Conservation (phyloP, 2,113 vertebrate species). For the Suricata suricatta region DNA sequence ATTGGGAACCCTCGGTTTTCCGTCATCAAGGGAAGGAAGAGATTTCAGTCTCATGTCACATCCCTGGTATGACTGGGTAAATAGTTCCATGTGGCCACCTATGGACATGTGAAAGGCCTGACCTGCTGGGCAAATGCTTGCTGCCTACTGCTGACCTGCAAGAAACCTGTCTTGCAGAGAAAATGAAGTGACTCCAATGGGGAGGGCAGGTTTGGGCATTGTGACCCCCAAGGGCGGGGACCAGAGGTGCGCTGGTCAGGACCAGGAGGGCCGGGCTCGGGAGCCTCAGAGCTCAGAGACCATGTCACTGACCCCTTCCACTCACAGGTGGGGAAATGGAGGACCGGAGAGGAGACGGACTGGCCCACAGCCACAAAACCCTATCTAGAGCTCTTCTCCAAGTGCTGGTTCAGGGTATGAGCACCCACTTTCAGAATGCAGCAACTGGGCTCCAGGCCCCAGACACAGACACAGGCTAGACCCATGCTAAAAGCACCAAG, state of each 20-base stretch:
- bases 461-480: background rate
- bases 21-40: background rate
- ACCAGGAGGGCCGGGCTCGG: background rate
- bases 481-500: background rate
- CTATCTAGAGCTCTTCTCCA: background rate
- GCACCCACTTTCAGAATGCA: background rate
- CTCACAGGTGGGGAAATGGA: background rate
- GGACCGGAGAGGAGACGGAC: background rate
- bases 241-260: background rate
- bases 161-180: background rate
- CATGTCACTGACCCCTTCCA: background rate
- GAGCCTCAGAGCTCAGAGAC: background rate
- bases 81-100: rapidly evolving
- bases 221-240: background rate
- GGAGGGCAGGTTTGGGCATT: no score
- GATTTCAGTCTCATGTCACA: background rate
- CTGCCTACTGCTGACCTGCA: background rate
- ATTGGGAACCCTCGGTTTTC: background rate
- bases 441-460: background rate
- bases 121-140: no score
- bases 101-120: background rate
- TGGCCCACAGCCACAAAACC: background rate
- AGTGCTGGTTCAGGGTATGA: background rate
- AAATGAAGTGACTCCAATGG: background rate
- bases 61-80: background rate